These are phyloP conservation scores for Pseudochirops corinnae DNA, from an alignment of 2,797 vertebrate genomes.

Conservation along the genomic window DNA sequence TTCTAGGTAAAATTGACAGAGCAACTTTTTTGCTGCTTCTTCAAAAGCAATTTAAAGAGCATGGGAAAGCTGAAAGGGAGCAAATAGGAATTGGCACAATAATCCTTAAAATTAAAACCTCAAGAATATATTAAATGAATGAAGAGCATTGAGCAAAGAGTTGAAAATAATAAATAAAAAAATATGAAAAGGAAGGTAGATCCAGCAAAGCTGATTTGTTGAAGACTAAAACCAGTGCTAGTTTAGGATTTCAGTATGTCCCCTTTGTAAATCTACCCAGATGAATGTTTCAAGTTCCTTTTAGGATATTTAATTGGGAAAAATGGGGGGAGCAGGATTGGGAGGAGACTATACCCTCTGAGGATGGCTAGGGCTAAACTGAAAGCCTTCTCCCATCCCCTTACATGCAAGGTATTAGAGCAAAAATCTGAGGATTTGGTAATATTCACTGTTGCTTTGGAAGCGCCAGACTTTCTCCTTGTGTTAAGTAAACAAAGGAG, in stretches of 20 bases:
- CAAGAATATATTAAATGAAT: background rate
- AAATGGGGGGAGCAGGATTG: background rate
- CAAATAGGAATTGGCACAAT: background rate
- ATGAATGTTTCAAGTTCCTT: background rate
- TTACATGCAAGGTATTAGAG: background rate
- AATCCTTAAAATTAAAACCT: background rate
- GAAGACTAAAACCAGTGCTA: background rate
- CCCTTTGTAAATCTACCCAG: background rate
- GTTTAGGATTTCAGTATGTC: background rate
- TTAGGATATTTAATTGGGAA: background rate
- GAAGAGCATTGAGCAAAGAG: background rate
- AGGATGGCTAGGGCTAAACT: background rate
- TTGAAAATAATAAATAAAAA: background rate
- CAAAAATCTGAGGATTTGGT: background rate
- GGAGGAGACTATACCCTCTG: background rate
- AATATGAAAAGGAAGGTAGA: background rate
- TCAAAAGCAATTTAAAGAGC: background rate
- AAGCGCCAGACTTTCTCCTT: background rate
- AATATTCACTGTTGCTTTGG: background rate
- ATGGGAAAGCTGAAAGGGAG: background rate
- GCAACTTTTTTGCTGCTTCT: background rate
- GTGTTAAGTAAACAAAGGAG: background rate
- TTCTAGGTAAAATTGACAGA: background rate
- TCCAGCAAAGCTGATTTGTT: background rate
- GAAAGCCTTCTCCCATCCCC: background rate